Conservation (phyloP, 2,888 invertebrate genomes). For the Subacronicta megacephala region DNA sequence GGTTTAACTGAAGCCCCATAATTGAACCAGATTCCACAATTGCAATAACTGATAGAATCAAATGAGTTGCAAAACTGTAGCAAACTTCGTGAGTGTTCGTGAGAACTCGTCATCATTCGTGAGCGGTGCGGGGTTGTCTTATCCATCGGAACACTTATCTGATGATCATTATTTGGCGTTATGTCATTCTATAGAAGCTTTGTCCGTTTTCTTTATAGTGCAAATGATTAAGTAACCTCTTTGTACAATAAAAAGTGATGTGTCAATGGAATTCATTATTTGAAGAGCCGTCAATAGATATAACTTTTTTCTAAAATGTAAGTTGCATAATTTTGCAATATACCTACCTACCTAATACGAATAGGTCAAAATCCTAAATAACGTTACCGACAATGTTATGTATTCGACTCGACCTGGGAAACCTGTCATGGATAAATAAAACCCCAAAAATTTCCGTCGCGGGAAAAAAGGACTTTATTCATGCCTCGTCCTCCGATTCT, state of each 20-base stretch:
- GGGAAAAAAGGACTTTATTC: too few species aligned
- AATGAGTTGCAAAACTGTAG: conserved; percentile 35
- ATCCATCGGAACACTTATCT: conserved; percentile 20
- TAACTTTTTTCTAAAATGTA: too few species aligned
- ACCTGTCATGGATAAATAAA: too few species aligned
- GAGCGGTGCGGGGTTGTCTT: conserved; percentile 6
- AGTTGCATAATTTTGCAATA: too few species aligned
- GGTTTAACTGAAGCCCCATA: neutral
- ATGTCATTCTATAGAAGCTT: conserved; percentile 19
- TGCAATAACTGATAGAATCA: conserved; percentile 35
- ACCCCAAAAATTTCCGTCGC: too few species aligned
- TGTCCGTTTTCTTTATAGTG: neutral
- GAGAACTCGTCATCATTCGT: conserved; percentile 12
- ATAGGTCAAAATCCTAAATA: too few species aligned
- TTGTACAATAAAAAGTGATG: conserved; percentile 3
- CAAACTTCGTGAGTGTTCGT: conserved; percentile 31
- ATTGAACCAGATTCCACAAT: conserved; percentile 35
- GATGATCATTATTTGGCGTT: conserved; percentile 14
- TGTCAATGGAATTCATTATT: conserved; percentile 1
- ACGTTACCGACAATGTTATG: too few species aligned
- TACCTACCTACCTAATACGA: too few species aligned
- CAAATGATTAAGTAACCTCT: conserved; percentile 10
- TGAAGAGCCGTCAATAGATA: neutral
- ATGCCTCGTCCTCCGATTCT: too few species aligned
- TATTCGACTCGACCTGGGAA: too few species aligned